Evolutionary conservation across 2,888 invertebrate species (phyloP).

Genomic region (Lobophora halterata): DNA sequence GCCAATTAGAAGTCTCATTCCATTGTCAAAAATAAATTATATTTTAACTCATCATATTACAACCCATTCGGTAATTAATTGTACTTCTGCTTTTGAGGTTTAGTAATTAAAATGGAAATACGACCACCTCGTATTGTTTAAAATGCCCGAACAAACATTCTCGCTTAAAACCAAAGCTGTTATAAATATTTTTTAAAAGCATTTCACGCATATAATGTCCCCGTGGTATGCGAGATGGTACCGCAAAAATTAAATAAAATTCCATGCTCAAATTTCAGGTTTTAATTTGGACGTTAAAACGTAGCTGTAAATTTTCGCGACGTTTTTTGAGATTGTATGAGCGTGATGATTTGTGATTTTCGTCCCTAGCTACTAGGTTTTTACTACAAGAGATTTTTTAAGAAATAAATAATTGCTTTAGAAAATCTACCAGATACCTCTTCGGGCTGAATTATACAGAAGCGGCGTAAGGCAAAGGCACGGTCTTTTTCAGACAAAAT

Average conservation of each 20-base stretch:
- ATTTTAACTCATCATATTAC: too few relatives aligned
- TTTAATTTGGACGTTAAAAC: slow-evolving; percentile 27
- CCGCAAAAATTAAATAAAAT: slow-evolving; percentile 22
- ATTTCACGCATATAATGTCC: slow-evolving; percentile 15
- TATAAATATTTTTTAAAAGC: slow-evolving; percentile 20
- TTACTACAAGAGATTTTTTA: too few relatives aligned
- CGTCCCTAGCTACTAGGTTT: background rate
- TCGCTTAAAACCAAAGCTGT: slow-evolving; percentile 8
- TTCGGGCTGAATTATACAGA: too few relatives aligned
- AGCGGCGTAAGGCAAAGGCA: too few relatives aligned
- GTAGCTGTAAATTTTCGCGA: slow-evolving; percentile 16
- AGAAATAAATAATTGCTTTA: too few relatives aligned
- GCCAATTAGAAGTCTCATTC: too few relatives aligned
- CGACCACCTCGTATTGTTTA: slow-evolving; percentile 12
- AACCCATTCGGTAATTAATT: too few relatives aligned
- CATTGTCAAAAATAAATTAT: too few relatives aligned
- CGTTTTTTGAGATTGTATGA: slow-evolving; percentile 7
- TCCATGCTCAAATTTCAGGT: slow-evolving; percentile 19
- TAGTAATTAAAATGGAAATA: slow-evolving; percentile 10
- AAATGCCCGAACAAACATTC: slow-evolving; percentile 9
- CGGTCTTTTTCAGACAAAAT: too few relatives aligned
- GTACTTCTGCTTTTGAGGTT: background rate
- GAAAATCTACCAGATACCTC: too few relatives aligned
- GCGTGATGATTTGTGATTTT: slow-evolving; percentile 24
- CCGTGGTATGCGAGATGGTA: slow-evolving; percentile 13